Conservation (phyloP, 2,113 vertebrate genomes). For the Bettongia penicillata region DNA sequence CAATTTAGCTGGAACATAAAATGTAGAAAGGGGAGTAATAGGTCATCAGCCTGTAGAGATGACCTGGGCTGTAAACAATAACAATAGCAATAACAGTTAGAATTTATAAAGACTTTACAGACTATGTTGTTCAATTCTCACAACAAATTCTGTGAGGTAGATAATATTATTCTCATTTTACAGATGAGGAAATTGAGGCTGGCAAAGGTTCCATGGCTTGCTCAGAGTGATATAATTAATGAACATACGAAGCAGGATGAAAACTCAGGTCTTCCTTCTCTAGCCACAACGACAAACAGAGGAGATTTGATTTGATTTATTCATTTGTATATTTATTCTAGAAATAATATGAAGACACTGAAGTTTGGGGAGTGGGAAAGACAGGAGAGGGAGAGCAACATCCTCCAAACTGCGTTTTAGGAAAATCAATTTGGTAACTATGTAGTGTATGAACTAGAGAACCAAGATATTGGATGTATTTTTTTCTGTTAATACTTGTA, state of each 20-base stretch:
- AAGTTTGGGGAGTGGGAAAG: background rate
- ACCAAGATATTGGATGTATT: background rate
- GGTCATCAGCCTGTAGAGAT: background rate
- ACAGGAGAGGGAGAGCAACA: background rate
- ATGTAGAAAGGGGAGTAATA: background rate
- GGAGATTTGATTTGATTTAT: background rate
- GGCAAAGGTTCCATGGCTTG: background rate
- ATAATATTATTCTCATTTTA: too few species aligned
- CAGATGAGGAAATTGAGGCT: background rate
- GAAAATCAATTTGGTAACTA: background rate
- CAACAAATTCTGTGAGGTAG: background rate
- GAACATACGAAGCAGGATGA: background rate
- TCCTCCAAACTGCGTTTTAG: background rate
- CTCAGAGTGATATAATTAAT: background rate
- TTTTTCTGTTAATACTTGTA: conserved; percentile 87
- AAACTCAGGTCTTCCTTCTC: background rate
- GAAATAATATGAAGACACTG: background rate
- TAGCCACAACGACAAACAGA: background rate
- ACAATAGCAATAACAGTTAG: background rate
- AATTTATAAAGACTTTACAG: background rate
- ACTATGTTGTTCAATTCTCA: background rate
- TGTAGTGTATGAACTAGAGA: background rate
- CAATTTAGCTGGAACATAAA: background rate
- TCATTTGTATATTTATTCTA: background rate
- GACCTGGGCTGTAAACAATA: background rate